phyloP scores from a whole-genome alignment of 2,888 invertebrate genomes.

The Leptogaster cylindrica region DNA sequence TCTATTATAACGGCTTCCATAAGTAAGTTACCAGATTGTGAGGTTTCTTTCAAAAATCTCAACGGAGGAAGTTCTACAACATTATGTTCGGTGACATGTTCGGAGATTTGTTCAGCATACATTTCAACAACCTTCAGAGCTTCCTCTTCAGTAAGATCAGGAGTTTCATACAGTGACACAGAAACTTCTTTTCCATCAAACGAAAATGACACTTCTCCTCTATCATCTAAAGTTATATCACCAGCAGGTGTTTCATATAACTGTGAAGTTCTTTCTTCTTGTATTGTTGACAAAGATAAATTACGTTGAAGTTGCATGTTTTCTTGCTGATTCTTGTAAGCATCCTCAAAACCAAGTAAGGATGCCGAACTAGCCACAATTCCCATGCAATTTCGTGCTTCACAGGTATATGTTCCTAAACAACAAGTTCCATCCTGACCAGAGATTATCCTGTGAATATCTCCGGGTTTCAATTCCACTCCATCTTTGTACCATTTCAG shows the following conservation, averaged over 20 bases:
- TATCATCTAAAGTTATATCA: slow-evolving; percentile 78
- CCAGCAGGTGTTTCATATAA: slow-evolving; percentile 84
- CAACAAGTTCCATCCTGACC: slow-evolving; percentile 91
- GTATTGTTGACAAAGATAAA: slow-evolving; percentile 87
- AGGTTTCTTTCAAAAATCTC: slow-evolving; percentile 87
- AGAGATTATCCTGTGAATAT: slow-evolving; percentile 88
- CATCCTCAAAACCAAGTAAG: slow-evolving; percentile 84
- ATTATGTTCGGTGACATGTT: slow-evolving; percentile 84
- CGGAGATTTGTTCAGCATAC: slow-evolving; percentile 91
- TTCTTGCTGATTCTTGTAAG: slow-evolving; percentile 64
- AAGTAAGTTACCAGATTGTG: slow-evolving; percentile 82
- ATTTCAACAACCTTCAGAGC: slow-evolving; percentile 91
- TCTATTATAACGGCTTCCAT: slow-evolving; percentile 94
- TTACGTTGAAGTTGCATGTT: slow-evolving; percentile 67
- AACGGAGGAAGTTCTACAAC: slow-evolving; percentile 86
- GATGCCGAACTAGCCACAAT: slow-evolving; percentile 87
- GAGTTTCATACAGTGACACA: slow-evolving; percentile 89
- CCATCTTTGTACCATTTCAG: slow-evolving; percentile 94
- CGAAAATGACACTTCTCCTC: slow-evolving; percentile 86
- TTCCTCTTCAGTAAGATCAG: slow-evolving; percentile 90
- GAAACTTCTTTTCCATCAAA: slow-evolving; percentile 92
- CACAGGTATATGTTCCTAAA: slow-evolving; percentile 88
- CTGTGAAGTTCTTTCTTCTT: slow-evolving; percentile 88
- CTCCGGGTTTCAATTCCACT: slow-evolving; percentile 85
- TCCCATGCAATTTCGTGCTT: slow-evolving; percentile 91